Evolutionary conservation across 2,797 vertebrate species (phyloP).

Genomic region (Dryobates pubescens): DNA sequence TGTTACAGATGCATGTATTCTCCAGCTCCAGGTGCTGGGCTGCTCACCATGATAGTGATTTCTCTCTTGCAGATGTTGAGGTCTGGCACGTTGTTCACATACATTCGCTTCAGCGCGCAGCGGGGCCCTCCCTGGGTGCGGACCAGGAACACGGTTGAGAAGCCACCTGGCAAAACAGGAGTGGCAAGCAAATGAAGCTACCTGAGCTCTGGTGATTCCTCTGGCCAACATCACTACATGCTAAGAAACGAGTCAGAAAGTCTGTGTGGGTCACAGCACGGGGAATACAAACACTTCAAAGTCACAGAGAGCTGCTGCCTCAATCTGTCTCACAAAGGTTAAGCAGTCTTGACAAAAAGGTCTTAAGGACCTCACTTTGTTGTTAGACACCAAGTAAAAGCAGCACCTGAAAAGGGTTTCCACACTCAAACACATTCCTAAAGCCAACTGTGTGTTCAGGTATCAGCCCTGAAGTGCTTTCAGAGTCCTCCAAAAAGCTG

Average conservation of each 20-base stretch:
- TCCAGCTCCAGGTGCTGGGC: background rate
- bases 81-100: conserved; percentile 92
- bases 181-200: background rate
- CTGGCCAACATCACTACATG: rapidly evolving
- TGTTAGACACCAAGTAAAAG: background rate
- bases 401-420: background rate
- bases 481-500: background rate
- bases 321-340: background rate
- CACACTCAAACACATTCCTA: background rate
- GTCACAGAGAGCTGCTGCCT: background rate
- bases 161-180: conserved; percentile 84
- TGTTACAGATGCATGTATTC: background rate
- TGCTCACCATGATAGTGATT: conserved; percentile 95
- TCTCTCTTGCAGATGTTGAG: conserved; percentile 95
- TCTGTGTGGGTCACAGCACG: rapidly evolving
- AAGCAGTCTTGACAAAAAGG: background rate
- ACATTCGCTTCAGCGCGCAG: conserved; percentile 96
- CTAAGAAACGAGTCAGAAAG: rapidly evolving
- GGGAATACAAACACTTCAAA: rapidly evolving
- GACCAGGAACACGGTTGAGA: conserved; percentile 95
- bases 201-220: background rate
- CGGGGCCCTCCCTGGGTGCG: conserved; percentile 89
- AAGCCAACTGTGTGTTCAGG: background rate
- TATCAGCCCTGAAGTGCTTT: background rate
- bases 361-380: rapidly evolving